Conservation (phyloP, 1,140 invertebrate species). For the Akabosia matsudoensis region DNA sequence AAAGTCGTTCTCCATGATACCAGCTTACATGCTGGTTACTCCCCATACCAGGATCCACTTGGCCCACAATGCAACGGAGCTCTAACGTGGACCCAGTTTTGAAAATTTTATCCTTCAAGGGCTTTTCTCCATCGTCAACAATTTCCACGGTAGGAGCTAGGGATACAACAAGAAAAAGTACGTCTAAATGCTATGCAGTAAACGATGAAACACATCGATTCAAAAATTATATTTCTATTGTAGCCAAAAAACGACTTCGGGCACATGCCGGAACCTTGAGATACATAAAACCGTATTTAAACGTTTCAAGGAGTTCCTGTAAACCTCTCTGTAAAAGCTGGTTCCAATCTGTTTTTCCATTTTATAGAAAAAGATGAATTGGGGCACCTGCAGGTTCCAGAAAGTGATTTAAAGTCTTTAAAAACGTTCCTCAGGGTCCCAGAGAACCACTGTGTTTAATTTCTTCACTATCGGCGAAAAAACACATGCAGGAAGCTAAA, state of each 20-base stretch:
- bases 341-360: background rate
- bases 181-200: background rate
- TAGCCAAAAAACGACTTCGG: slow-evolving; percentile 8
- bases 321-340: background rate
- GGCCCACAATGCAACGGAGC: slow-evolving; percentile 62
- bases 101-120: slow-evolving; percentile 79
- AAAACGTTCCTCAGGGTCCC: no score
- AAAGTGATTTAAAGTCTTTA: no score
- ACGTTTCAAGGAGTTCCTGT: no score
- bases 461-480: no score
- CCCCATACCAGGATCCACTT: slow-evolving; percentile 37
- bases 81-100: slow-evolving; percentile 82
- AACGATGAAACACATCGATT: background rate
- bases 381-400: no score
- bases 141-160: slow-evolving; percentile 78
- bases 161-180: background rate
- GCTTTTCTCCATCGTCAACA: slow-evolving; percentile 73
- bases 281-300: background rate
- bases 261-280: background rate
- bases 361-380: background rate
- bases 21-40: slow-evolving; percentile 62
- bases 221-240: no score
- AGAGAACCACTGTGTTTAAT: no score
- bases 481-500: no score
- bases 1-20: slow-evolving; percentile 71